phyloP scores from a whole-genome alignment of 2,113 vertebrate species.

The Atlantisia rogersi region DNA sequence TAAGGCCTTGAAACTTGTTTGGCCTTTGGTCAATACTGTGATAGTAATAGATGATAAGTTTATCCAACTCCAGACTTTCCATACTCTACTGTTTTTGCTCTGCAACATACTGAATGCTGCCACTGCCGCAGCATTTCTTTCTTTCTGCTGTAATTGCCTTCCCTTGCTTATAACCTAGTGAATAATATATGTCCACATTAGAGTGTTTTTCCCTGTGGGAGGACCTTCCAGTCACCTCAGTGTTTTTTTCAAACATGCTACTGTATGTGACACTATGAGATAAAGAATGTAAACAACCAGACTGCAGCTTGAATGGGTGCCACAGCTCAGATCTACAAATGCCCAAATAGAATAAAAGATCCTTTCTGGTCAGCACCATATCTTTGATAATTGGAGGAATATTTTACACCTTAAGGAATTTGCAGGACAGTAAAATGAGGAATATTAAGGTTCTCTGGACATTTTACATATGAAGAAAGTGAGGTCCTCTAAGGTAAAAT shows the following conservation, averaged over 20 bases:
- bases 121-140: neutral
- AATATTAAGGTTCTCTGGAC: neutral
- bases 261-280: slow-evolving; percentile 66
- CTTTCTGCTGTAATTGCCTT: slow-evolving; percentile 63
- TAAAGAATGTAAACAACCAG: slow-evolving; percentile 55
- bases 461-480: neutral
- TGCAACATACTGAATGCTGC: neutral
- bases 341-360: neutral
- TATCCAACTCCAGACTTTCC: slow-evolving; percentile 15
- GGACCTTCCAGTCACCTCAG: slow-evolving; percentile 58
- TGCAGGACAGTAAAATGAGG: neutral
- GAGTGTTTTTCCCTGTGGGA: slow-evolving; percentile 64
- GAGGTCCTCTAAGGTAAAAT: neutral
- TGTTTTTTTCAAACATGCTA: slow-evolving; percentile 21
- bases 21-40: slow-evolving; percentile 24
- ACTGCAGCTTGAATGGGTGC: neutral
- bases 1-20: slow-evolving; percentile 17
- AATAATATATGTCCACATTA: slow-evolving; percentile 72
- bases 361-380: neutral
- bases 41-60: slow-evolving; percentile 4
- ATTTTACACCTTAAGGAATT: neutral
- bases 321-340: slow-evolving; percentile 4
- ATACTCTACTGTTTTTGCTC: neutral
- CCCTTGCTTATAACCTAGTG: slow-evolving; percentile 55
- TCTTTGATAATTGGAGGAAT: neutral